Evolutionary conservation across 2,888 invertebrate genomes (phyloP), one percentile per base, ranked within the genome.

Genomic region (Dromius quadrimaculatus): DNA sequence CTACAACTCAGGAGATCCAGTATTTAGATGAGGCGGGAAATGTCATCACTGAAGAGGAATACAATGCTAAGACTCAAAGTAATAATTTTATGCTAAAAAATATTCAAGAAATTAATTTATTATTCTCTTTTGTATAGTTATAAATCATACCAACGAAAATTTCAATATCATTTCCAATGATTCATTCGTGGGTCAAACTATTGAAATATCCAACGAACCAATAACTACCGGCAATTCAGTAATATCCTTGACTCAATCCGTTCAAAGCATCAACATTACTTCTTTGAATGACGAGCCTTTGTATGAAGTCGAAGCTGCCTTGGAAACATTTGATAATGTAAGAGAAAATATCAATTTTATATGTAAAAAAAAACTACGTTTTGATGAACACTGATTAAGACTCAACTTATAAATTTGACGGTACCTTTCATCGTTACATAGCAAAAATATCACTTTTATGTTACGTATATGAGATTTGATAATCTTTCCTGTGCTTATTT

Each of bases 1-100:
- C 32, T 6, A 32, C n/a, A n/a, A 45, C 72, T 11, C 64, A 71
- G 1, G 64, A 73, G 9, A 73, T 73, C 19, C 72, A 73, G 19
- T 73, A 66, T 34, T 19, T 72, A 1, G 73, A 73, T 32, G 73
- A 73, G 69, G 54, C 62, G 9, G 73, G 73, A 1, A 73, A 73
- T 20, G n/a, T 73, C 6, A 32, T 73, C 5, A 57, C 45, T 15
- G 64, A 71, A 36, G 68, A 71, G 3, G 73, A 73, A 38, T 72
- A 66, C 32, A 70, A 72, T 15, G 32, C 59, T 1, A 71, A 65
- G 11, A 59, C 57, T 13, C 70, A 61, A 54, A 23, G 47, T 62
- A 34, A 6, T 54, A n/a, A 5, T 28, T 20, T 22, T 4, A 3
- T n/a, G n/a, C n/a, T n/a, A n/a, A n/a, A n/a, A n/a, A n/a, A n/a